Percentiles rank a stretch among this genome's conserved stretches.
phyloP scores from a whole-genome alignment of 1,140 invertebrate species.

The Octopus bimaculoides region DNA sequence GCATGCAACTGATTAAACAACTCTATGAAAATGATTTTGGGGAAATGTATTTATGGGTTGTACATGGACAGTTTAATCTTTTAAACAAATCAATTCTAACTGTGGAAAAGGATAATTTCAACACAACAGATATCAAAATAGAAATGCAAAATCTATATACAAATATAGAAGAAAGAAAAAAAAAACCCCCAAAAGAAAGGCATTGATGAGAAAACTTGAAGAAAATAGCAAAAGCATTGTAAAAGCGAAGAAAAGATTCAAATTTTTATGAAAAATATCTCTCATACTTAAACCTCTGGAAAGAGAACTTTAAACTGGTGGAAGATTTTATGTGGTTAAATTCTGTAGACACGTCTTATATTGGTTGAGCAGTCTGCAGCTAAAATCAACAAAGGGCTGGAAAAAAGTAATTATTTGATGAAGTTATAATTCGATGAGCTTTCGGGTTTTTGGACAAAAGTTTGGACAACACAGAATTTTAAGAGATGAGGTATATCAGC shows the following conservation, averaged over 20 bases:
- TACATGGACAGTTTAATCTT: background rate
- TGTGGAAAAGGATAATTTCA: slow-evolving; percentile 4
- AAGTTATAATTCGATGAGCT: slow-evolving; percentile 1
- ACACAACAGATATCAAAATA: slow-evolving; percentile 5
- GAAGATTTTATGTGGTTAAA: background rate
- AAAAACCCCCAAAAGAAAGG: background rate
- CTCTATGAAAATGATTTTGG: background rate
- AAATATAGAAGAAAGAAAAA: background rate
- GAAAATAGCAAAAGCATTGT: background rate
- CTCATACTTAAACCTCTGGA: background rate
- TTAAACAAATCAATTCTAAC: slow-evolving; percentile 1
- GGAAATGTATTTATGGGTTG: slow-evolving; percentile 5
- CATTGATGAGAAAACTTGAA: background rate
- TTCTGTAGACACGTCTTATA: background rate
- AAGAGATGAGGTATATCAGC: background rate
- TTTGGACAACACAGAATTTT: background rate
- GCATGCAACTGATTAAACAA: background rate
- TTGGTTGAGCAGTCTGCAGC: background rate
- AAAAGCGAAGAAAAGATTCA: background rate
- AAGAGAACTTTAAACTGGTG: slow-evolving; percentile 4
- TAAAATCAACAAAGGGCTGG: background rate
- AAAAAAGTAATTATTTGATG: background rate
- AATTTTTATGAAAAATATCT: slow-evolving; percentile 5
- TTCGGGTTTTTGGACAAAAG: background rate
- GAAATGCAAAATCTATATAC: background rate